Evolutionary conservation across 2,113 vertebrate species (phyloP), one percentile per base, ranked within the genome.

Genomic region (Tragelaphus scriptus): DNA sequence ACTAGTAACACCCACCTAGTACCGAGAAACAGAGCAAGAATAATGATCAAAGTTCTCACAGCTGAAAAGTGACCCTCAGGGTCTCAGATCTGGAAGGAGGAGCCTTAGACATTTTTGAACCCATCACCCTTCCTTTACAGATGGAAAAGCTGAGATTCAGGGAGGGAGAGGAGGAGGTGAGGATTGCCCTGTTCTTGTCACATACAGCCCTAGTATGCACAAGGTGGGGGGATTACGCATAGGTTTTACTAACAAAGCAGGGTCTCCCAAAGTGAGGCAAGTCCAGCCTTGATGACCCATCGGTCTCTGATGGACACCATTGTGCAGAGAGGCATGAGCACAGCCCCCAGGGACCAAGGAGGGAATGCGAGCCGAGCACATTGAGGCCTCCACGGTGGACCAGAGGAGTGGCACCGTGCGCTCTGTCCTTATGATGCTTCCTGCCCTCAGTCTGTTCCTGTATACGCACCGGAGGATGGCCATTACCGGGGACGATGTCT

Each of bases 391-490:
- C 40, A 19, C 10, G 2, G 25, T 5, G 28, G 91, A 91, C 79
- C 53, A 23, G 61, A 36, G 85, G 86, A 11, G 5, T 2, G 7
- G 17, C 30, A 23, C 9, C 2, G 8, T 58, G 8, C 28, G 1
- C 51, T n/a, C 82, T 30, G 23, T 36, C 32, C 90, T 98, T 58
- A 96, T 36, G 80, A 84, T 92, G 53, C 95, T 94, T 96, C 1
- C 4, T 96, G 89, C 79, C 92, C 96, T 89, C 95, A 99, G 99
- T 97, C 98, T 99, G 97, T 99, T 99, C 4, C 93, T 99, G 56
- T 99, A 99, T 95, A 99, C 96, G 0, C 99, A 99, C 97, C 99
- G 99, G 96, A 98, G 99, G 97, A 99, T 99, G 99, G 99, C 99
- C 71, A 99, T 99, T 58, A 98, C 99, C 0, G 99, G 99, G 19